phyloP scores from a whole-genome alignment of 2,113 vertebrate species.

The Brienomyrus longianalis region DNA sequence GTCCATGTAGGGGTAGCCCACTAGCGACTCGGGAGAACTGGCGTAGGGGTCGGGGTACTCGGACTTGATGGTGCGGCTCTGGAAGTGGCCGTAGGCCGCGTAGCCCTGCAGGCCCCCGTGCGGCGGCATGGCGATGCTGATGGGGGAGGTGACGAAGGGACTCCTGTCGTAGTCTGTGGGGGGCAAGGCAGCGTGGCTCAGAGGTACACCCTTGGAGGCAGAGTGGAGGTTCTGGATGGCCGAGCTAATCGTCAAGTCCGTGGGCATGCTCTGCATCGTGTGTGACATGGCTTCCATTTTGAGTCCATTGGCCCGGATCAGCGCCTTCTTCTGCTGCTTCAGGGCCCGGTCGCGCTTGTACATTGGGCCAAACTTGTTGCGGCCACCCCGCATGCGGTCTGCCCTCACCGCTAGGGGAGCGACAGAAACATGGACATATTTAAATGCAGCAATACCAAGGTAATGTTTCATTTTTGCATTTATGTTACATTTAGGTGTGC shows the following conservation, averaged over 20 bases:
- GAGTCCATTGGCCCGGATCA: conserved; percentile 93
- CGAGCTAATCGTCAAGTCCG: conserved; percentile 90
- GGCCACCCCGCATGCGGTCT: conserved; percentile 92
- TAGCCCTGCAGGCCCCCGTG: conserved; percentile 89
- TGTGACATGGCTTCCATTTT: conserved; percentile 97
- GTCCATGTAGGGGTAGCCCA: conserved; percentile 92
- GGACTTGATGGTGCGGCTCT: conserved; percentile 93
- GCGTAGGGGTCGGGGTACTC: conserved; percentile 96
- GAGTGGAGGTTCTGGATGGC: conserved; percentile 96
- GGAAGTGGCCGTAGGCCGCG: conserved; percentile 88
- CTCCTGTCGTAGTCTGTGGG: conserved; percentile 94
- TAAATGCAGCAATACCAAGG: not conserved
- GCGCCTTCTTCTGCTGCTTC: conserved; percentile 96
- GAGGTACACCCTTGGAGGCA: conserved; percentile 90
- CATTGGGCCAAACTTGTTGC: conserved; percentile 99
- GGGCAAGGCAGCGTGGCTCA: conserved; percentile 89
- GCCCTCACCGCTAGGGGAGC: conserved; percentile 78
- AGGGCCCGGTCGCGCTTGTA: conserved; percentile 96
- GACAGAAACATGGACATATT: not conserved
- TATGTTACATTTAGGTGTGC: not conserved
- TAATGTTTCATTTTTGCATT: not conserved
- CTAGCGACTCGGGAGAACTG: conserved; percentile 93
- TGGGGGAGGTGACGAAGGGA: conserved; percentile 89
- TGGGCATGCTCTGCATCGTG: conserved; percentile 90
- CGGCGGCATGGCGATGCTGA: conserved; percentile 96